phyloP scores from a whole-genome alignment of 2,888 invertebrate species.

The Anticlea derivata region DNA sequence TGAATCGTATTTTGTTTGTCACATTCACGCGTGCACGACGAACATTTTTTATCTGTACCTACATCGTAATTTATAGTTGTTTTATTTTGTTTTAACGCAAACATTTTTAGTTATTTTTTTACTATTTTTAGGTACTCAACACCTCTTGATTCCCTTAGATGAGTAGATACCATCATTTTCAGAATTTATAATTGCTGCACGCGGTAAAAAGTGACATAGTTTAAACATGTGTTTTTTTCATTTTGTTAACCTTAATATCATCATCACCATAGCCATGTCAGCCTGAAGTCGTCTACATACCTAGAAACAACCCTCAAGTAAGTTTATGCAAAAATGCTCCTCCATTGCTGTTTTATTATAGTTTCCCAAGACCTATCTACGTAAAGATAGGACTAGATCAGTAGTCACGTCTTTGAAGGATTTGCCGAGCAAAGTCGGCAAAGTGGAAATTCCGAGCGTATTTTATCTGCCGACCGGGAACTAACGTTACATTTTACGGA shows the following conservation, averaged over 20 bases:
- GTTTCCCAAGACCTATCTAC: slow-evolving; percentile 2
- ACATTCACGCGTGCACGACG: not conserved
- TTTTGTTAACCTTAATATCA: too few species aligned
- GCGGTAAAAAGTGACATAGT: too few species aligned
- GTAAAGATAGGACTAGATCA: slow-evolving; percentile 4
- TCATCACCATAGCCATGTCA: too few species aligned
- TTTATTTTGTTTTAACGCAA: not conserved
- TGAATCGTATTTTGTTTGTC: slow-evolving; percentile 2
- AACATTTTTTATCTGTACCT: not conserved
- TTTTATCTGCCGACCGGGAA: slow-evolving; percentile 54
- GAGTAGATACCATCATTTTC: too few species aligned
- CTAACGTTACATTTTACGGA: slow-evolving; percentile 56
- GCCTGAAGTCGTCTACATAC: too few species aligned
- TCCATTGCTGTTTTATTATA: not conserved
- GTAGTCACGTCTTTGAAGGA: slow-evolving; percentile 29
- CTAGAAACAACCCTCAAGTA: too few species aligned
- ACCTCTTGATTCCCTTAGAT: too few species aligned
- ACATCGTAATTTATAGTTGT: not conserved
- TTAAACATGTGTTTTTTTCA: too few species aligned
- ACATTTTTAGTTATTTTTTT: too few species aligned
- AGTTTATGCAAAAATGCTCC: too few species aligned
- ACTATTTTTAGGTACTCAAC: too few species aligned
- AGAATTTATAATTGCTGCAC: too few species aligned
- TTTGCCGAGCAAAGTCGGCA: slow-evolving; percentile 54
- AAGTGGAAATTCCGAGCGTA: slow-evolving; percentile 66